These are phyloP conservation scores for Zaprionus lineosus DNA, from an alignment of 2,888 invertebrate genomes.

Conservation along the genomic window DNA sequence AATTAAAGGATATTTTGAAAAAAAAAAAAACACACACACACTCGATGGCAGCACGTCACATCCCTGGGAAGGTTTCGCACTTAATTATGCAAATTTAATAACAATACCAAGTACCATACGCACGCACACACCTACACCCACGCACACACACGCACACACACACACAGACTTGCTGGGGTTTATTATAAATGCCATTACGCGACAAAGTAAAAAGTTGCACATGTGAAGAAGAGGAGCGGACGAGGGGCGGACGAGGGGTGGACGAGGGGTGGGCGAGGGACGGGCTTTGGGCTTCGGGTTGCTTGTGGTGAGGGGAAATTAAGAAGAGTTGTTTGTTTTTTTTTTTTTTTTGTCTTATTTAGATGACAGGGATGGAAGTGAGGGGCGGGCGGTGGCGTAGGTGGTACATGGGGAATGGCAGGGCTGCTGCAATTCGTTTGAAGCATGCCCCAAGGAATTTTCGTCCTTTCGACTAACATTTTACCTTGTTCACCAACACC, in stretches of 20 bases:
- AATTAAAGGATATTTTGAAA: constrained; percentile 15
- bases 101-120: constrained; percentile 56
- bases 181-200: constrained; percentile 64
- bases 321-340: constrained; percentile 12
- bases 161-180: constrained; percentile 21
- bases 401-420: constrained; percentile 13
- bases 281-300: too few relatives aligned
- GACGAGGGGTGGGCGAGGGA: too few relatives aligned
- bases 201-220: constrained; percentile 26
- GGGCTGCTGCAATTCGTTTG: constrained; percentile 57
- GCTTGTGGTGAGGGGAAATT: background rate
- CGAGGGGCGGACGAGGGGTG: too few relatives aligned
- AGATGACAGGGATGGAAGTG: background rate
- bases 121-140: constrained; percentile 10
- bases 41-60: constrained; percentile 30
- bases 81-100: constrained; percentile 75
- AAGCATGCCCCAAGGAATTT: constrained; percentile 71
- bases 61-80: constrained; percentile 53
- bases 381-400: background rate
- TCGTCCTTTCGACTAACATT: constrained; percentile 24
- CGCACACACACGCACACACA: constrained; percentile 1
- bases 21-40: constrained; percentile 18
- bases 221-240: background rate
- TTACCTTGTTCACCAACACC: constrained; percentile 7
- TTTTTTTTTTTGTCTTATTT: too few relatives aligned